These are phyloP conservation scores for Acleris holmiana DNA, from an alignment of 2,888 invertebrate genomes.

Conservation along the genomic window DNA sequence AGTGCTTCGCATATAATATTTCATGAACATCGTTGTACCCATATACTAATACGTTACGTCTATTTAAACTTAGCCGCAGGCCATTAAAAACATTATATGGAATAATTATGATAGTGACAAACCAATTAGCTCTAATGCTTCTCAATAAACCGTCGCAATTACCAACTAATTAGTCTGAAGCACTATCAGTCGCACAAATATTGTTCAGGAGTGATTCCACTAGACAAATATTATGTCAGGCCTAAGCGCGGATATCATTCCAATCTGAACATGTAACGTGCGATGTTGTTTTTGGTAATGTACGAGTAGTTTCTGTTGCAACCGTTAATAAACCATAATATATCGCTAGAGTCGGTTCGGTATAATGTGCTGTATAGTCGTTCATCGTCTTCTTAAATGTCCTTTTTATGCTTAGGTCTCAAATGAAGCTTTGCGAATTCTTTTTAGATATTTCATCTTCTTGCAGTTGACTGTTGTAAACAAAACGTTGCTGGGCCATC, in stretches of 20 bases:
- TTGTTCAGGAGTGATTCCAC: background rate
- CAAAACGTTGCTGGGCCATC: no score
- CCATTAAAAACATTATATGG: background rate
- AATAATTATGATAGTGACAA: slow-evolving; percentile 3
- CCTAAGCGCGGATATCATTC: slow-evolving; percentile 1
- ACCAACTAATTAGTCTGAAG: slow-evolving; percentile 11
- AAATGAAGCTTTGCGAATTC: no score
- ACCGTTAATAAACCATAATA: no score
- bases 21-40: no score
- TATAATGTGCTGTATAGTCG: no score
- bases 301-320: no score
- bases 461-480: no score
- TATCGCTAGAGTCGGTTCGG: no score
- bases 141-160: background rate
- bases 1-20: no score
- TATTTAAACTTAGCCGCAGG: background rate
- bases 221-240: slow-evolving; percentile 15
- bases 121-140: slow-evolving; percentile 4
- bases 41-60: background rate
- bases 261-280: background rate
- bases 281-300: background rate
- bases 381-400: no score
- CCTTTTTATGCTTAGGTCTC: background rate
- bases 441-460: no score
- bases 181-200: slow-evolving; percentile 15